Evolutionary conservation across 1,140 invertebrate species (phyloP), one percentile per base, ranked within the genome.

Genomic region (Alviniconcha marisindica): DNA sequence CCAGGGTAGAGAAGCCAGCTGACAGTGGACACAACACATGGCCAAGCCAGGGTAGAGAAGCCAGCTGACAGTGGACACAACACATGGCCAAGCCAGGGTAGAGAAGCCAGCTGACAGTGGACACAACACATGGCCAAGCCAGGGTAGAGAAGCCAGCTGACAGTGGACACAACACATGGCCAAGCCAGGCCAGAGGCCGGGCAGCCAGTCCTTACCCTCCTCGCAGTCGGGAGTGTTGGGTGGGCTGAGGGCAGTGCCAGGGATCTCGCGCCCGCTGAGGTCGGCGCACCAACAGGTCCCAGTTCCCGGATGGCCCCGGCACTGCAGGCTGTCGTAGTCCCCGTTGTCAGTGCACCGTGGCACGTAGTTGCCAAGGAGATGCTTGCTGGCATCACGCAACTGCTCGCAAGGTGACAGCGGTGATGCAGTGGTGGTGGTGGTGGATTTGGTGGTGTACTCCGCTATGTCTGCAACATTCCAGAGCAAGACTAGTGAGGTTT

Each of bases 201-300:
- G n/a, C n/a, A n/a, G n/a, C n/a, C n/a, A n/a, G n/a, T n/a, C n/a
- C n/a, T n/a, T n/a, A 90, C 90, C 90, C 63, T 48, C 69, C n/a
- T 82, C 82, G 86, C 91, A 91, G 63, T 90, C 88, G 63, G 91
- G 91, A n/a, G 60, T 31, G 4, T 83, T 71, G 33, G 84, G 83
- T 12, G 84, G 42, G 21, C 60, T 81, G 82, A 88, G 87, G 7
- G 71, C 82, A 0, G 91, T 89, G 7, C 90, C 90, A 0, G 83
- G 80, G n/a, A 90, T 88, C 54, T 88, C 86, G 5, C 73, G 78
- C 7, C 90, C 90, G 4, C 83, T 79, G 7, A 80, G 76, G 54
- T 90, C 88, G 2, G 90, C 89, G 82, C 91, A 92, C 90, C 90
- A 92, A 60, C 91, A 92, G 15, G 63, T 71, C 18, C 83, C 78